Evolutionary conservation across 2,888 invertebrate species (phyloP), one percentile per base, ranked within the genome.

Genomic region (Metacarcinus magister): DNA sequence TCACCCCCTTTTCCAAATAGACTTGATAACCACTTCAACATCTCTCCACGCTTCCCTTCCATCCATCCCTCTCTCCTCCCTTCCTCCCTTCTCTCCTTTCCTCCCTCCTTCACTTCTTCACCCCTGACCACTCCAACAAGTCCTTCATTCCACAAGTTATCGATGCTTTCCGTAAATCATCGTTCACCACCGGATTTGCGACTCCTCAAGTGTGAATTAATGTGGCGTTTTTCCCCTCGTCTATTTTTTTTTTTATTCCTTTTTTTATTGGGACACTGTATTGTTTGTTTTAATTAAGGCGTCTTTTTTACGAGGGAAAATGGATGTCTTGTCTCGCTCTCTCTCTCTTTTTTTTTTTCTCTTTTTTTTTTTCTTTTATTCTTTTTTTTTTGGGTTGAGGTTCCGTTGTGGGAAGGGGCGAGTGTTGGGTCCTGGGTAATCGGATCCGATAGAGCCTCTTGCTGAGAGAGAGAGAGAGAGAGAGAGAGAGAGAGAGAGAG

Each of bases 401-500:
- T 32, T 82, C 82, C 82, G 82, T 32, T 82, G 82, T 82, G 82
- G 82, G 82, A 82, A 82, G 82, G 32, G 13, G 32, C 32, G 82
- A 82, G 82, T 82, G 82, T 82, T 82, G 32, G 82, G 82, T 32
- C 82, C 82, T 28, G 28, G 32, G 82, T 82, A 82, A 82, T 82
- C 82, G 82, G 82, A 82, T 82, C 82, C 82, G 82, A 82, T 82
- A 82, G 82, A 82, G 82, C 82, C 82, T 32, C 82, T 32, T 82
- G 32, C 82, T 32, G 32, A 82, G 82, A 82, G 82, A 82, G 82
- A 82, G 82, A 82, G 82, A 82, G 82, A 82, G 82, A 82, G 82
- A 82, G 82, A 82, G 82, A 82, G 82, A 82, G 82, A 82, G 82
- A 82, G 82, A 82, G 82, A 82, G 82, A 67, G 67, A 67, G 67